These are phyloP conservation scores for Acrocephalus kingi DNA, from an alignment of 2,113 vertebrate species.

Conservation along the genomic window DNA sequence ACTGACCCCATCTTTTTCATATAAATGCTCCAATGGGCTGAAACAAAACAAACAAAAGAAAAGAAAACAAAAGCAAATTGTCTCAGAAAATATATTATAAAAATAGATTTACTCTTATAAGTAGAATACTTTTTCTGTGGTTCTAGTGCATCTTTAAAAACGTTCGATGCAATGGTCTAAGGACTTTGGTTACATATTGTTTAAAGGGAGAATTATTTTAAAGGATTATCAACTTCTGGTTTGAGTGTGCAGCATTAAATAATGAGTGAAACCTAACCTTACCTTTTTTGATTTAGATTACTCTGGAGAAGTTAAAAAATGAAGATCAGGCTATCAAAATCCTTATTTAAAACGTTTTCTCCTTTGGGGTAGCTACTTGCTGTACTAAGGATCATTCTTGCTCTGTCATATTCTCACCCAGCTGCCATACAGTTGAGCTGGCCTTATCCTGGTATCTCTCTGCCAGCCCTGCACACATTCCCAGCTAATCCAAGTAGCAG, in stretches of 20 bases:
- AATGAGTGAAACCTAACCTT: background rate
- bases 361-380: background rate
- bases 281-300: background rate
- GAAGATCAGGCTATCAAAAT: background rate
- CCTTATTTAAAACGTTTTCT: rapidly evolving
- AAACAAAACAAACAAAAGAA: conserved; percentile 49
- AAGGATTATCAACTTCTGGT: background rate
- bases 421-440: background rate
- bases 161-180: background rate
- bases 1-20: conserved; percentile 17
- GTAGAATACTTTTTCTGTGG: background rate
- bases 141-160: background rate
- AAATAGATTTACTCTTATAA: conserved; percentile 13
- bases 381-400: background rate
- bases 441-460: background rate
- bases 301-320: background rate
- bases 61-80: conserved; percentile 17
- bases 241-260: background rate
- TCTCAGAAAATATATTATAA: conserved; percentile 13
- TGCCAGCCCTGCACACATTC: background rate
- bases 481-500: background rate
- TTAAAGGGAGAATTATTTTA: background rate
- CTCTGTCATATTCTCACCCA: background rate
- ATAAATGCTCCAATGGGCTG: conserved; percentile 16
- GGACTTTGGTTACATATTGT: background rate